These are phyloP conservation scores for Coleophora deauratella DNA, from an alignment of 2,888 invertebrate species.

Conservation along the genomic window DNA sequence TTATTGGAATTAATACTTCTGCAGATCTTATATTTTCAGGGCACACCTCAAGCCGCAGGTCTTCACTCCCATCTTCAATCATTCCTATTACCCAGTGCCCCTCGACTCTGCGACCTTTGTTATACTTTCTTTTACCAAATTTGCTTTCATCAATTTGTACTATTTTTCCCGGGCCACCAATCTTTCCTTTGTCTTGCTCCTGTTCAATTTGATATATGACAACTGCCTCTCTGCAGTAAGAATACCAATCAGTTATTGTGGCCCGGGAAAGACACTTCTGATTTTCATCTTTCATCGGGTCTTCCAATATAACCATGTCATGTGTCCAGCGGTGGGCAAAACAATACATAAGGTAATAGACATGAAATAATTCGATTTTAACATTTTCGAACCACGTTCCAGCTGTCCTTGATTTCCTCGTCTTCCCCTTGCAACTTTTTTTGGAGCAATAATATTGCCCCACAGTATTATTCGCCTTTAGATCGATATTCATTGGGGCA, in stretches of 20 bases:
- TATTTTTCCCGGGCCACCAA: conserved; percentile 14
- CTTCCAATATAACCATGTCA: conserved; percentile 2
- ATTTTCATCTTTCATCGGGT: background rate
- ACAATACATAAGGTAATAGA: conserved; percentile 10
- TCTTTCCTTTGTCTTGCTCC: conserved; percentile 8
- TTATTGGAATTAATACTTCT: conserved; percentile 2
- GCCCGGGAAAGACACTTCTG: background rate
- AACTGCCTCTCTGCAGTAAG: conserved; percentile 16
- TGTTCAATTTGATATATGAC: conserved; percentile 15
- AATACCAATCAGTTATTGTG: conserved; percentile 12
- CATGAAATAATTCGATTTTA: conserved; percentile 5
- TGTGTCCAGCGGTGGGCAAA: conserved; percentile 1
- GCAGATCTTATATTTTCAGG: background rate
- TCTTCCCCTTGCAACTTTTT: background rate
- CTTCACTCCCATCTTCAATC: conserved; percentile 4
- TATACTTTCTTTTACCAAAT: no score
- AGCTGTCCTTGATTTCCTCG: background rate
- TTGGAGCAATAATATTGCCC: background rate
- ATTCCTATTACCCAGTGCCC: conserved; percentile 1
- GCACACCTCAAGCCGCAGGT: no score
- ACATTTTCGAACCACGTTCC: conserved; percentile 12
- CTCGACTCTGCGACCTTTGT: background rate
- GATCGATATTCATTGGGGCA: background rate
- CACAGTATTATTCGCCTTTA: no score
- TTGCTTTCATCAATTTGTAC: no score